Base-by-base conservation (phyloP, 2,888 invertebrate genomes). In the Chrysomela aeneicollis region DNA sequence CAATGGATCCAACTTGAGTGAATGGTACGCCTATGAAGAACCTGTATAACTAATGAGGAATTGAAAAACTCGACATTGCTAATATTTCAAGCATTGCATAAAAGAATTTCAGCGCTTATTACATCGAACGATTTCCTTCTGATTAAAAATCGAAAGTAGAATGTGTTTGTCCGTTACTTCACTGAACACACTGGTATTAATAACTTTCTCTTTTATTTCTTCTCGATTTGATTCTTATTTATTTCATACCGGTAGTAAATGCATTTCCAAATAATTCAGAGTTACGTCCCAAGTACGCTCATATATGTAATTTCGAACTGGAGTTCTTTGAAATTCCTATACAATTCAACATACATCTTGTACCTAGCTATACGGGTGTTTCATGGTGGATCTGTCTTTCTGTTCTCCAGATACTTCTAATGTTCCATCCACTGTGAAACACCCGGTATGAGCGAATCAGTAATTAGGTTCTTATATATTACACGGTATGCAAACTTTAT, bases 161-260 rank as follows among this genome's bases (percentile, higher is more conserved):
- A 68, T 67, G 65, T 63, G 69, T 65, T 70, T 69, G 70, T 67
- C 71, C 72, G 76, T 76, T 76, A 76, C 74, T 73, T 74, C 71
- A 73, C 71, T 72, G 67, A 71, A 67, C 66, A 71, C 71, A 68
- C 72, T 72, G 59, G 71, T 71, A 70, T 70, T 70, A 71, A 68
- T 69, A 71, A 73, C 75, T 75, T 75, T 75, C 75, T 75, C 75
- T 74, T 74, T 67, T 68, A 59, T 66, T 63, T 61, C 64, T 59
- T 63, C 53, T 67, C 57, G 59, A 64, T 67, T 64, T 64, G 60
- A 64, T 57, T 59, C 54, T 64, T 61, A 67, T 58, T 51, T 59
- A 54, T 61, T 12, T 50, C 57, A 64, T 58, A 64, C 60, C 64
- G 61, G 61, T 57, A 58, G 58, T 51, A 30, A 52, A 30, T 52